Evolutionary conservation across 2,113 vertebrate genomes (phyloP).

Genomic region (Symphodus melops): DNA sequence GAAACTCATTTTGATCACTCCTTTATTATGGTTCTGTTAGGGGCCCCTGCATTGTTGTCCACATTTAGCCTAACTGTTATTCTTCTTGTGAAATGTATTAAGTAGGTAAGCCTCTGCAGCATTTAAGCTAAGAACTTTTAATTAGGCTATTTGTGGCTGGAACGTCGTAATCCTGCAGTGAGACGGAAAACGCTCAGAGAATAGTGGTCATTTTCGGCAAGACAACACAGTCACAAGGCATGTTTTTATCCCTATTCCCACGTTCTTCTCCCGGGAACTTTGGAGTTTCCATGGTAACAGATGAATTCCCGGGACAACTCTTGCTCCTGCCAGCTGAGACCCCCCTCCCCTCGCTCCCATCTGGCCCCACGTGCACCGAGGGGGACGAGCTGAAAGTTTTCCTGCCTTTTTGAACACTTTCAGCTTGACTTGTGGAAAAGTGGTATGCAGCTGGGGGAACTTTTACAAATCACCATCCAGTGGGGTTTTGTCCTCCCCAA

Average conservation of each 20-base stretch:
- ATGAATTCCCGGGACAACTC: conserved; percentile 77
- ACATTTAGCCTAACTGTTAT: neutral
- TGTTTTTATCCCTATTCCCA: conserved; percentile 75
- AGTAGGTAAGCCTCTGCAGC: conserved; percentile 1
- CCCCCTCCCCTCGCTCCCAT: conserved; percentile 7
- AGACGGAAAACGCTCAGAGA: conserved; percentile 14
- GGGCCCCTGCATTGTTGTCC: neutral
- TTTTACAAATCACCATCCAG: conserved; percentile 32
- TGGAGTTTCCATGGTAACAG: conserved; percentile 79
- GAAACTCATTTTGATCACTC: neutral
- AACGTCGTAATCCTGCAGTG: conserved; percentile 25
- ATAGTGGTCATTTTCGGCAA: conserved; percentile 53
- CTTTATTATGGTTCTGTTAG: conserved; percentile 6
- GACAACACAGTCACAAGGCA: conserved; percentile 46
- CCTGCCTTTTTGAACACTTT: conserved; percentile 50
- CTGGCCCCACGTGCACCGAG: conserved; percentile 61
- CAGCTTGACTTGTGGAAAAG: conserved; percentile 66
- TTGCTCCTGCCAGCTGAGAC: conserved; percentile 58
- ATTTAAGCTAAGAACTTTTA: conserved; percentile 18
- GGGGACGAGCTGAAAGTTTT: conserved; percentile 44
- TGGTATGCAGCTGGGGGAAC: conserved; percentile 54
- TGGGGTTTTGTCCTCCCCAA: neutral
- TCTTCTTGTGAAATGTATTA: conserved; percentile 18
- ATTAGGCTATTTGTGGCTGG: conserved; percentile 17
- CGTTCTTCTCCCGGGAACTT: conserved; percentile 75